Conservation (phyloP, 1,140 invertebrate species). For the Tribolium madens region DNA sequence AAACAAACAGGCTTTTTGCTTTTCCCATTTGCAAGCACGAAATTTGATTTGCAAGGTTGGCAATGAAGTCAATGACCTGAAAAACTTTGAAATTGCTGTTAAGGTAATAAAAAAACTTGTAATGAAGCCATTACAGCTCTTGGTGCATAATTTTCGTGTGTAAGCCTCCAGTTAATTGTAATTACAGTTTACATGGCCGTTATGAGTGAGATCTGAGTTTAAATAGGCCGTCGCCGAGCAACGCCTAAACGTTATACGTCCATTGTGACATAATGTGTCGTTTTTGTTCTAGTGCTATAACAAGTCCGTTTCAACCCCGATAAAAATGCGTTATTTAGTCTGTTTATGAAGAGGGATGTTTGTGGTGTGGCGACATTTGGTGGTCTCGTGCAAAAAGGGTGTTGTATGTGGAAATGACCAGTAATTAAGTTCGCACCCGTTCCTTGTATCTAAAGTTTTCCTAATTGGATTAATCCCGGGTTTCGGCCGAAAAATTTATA, state of each 20-base stretch:
- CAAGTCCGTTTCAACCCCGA: neutral
- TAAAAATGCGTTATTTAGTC: neutral
- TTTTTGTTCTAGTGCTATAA: neutral
- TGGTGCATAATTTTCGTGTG: no score
- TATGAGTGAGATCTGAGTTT: no score
- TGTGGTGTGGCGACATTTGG: neutral
- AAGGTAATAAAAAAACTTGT: no score
- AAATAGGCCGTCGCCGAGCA: neutral
- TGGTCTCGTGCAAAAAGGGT: slow-evolving; percentile 8
- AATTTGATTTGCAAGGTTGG: no score
- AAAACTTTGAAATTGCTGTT: no score
- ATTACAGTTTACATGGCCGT: no score
- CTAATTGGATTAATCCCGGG: slow-evolving; percentile 11
- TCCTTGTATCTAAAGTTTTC: slow-evolving; percentile 14
- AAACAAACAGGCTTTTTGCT: no score
- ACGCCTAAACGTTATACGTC: neutral
- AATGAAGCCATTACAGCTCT: no score
- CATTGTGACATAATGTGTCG: neutral
- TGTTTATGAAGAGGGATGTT: neutral
- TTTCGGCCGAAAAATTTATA: neutral
- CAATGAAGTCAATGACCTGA: no score
- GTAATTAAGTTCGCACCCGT: slow-evolving; percentile 25
- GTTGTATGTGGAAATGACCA: slow-evolving; percentile 19
- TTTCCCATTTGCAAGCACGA: no score
- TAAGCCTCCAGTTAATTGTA: no score